A percentile compares a stretch with the other conserved stretches of the same genome.
phyloP scores from a whole-genome alignment of 2,888 invertebrate genomes.

The Acronicta aceris region DNA sequence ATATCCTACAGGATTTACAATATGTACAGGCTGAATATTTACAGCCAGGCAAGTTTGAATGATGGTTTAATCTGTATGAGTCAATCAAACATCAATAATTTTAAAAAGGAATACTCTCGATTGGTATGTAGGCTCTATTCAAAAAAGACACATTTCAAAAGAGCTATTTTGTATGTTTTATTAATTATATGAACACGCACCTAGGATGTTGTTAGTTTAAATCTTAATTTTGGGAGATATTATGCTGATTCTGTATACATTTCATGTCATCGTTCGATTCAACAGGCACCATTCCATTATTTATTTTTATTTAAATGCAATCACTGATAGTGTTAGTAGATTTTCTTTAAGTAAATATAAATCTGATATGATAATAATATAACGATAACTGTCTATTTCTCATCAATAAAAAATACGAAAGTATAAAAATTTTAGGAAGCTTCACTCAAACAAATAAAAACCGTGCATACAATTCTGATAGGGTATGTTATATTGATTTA shows the following conservation, averaged over 20 bases:
- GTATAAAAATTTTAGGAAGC: slow-evolving; percentile 50
- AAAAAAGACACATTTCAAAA: too few relatives aligned
- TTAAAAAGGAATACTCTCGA: neutral
- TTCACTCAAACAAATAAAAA: slow-evolving; percentile 16
- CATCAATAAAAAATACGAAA: slow-evolving; percentile 57
- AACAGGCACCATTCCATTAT: slow-evolving; percentile 50
- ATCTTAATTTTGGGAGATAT: neutral
- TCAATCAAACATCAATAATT: neutral
- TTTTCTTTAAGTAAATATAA: slow-evolving; percentile 26
- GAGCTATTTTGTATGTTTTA: too few relatives aligned
- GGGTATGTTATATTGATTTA: slow-evolving; percentile 3
- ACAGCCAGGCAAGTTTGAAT: slow-evolving; percentile 13
- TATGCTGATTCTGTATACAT: slow-evolving; percentile 12
- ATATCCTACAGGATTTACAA: too few relatives aligned
- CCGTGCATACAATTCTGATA: slow-evolving; percentile 30
- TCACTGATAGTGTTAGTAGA: slow-evolving; percentile 52
- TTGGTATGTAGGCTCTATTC: neutral
- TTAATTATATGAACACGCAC: too few relatives aligned
- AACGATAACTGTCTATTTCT: slow-evolving; percentile 13
- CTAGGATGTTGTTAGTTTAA: too few relatives aligned
- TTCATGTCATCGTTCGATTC: slow-evolving; percentile 16
- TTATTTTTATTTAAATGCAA: slow-evolving; percentile 51
- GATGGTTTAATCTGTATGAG: neutral
- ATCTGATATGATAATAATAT: slow-evolving; percentile 20
- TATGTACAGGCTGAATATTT: slow-evolving; percentile 27